These are phyloP conservation scores for Drosophila ogumai DNA, from an alignment of 1,140 invertebrate genomes.

Conservation along the genomic window DNA sequence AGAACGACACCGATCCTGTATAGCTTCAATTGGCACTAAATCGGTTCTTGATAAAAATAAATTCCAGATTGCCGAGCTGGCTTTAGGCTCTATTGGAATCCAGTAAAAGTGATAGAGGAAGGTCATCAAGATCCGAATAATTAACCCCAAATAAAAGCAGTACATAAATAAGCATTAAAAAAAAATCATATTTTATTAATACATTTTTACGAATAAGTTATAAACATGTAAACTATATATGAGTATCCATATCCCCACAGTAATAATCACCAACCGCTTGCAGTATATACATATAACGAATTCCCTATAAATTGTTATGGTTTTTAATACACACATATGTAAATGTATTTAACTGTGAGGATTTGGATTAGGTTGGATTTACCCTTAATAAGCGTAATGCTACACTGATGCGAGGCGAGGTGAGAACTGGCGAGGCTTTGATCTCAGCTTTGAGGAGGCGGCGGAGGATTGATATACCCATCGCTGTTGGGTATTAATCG, in stretches of 20 bases:
- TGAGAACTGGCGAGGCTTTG: background rate
- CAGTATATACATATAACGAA: background rate
- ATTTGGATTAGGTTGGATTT: background rate
- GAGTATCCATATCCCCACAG: background rate
- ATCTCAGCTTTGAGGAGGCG: background rate
- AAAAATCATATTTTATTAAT: too few species aligned
- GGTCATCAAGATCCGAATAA: too few species aligned
- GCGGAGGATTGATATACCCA: conserved; percentile 5
- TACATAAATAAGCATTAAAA: too few species aligned
- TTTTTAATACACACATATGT: background rate
- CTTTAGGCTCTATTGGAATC: too few species aligned
- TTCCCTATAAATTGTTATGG: background rate
- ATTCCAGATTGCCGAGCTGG: too few species aligned
- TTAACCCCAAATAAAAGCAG: too few species aligned
- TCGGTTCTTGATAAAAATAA: too few species aligned
- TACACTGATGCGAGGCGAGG: background rate
- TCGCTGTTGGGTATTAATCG: background rate
- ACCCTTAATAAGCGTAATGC: background rate
- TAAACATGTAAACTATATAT: too few species aligned
- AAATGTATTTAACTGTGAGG: background rate
- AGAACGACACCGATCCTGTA: too few species aligned
- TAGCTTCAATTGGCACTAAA: too few species aligned
- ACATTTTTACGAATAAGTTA: too few species aligned
- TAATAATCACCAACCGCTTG: background rate
- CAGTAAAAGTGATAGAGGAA: too few species aligned